Evolutionary conservation across 1,140 invertebrate genomes (phyloP), one percentile per base, ranked within the genome.

Genomic region (Panulirus ornatus): DNA sequence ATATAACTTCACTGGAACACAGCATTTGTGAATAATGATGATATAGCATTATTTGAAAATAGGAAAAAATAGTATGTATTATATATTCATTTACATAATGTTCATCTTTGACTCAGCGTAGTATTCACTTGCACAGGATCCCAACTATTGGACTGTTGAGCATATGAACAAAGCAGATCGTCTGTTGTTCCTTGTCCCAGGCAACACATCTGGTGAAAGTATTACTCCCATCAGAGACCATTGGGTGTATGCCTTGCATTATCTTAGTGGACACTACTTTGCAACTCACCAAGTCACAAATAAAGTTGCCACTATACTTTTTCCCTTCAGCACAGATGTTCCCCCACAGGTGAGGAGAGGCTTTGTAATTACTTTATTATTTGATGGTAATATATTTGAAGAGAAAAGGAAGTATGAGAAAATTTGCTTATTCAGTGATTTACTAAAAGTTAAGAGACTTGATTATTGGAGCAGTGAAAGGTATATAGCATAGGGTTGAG

Each of bases 141-240:
- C 85, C n/a, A 87, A 79, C 54, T 54, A 27, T n/a, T 87, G 85
- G 85, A 87, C 85, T 16, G 63, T 73, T 44, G 73, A 87, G n/a
- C 73, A 79, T 14, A 87, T 87, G 51, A 78, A 42, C 54, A 63
- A 19, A 11, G 85, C 73, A 14, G 75, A 78, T 34, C 75, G 75
- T 6, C 27, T 87, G 51, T 14, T 87, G 85, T 79, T 87, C n/a
- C 54, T 79, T 63, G 70, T 87, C 16, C 85, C 85, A 1, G 85
- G 54, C 22, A 79, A 87, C 30, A 73, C 75, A 51, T 36, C 78
- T 42, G 75, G 51, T 8, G 75, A 66, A 36, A 87, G 85, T 63
- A 38, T 66, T 6, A 87, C 85, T 19, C 85, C 85, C 6, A 79
- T 76, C 51, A 76, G 85, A 30, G 58, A 76, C 75, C 85, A 87